phyloP scores from a whole-genome alignment of 2,113 vertebrate species.

The Tricholaema leucomelas region DNA sequence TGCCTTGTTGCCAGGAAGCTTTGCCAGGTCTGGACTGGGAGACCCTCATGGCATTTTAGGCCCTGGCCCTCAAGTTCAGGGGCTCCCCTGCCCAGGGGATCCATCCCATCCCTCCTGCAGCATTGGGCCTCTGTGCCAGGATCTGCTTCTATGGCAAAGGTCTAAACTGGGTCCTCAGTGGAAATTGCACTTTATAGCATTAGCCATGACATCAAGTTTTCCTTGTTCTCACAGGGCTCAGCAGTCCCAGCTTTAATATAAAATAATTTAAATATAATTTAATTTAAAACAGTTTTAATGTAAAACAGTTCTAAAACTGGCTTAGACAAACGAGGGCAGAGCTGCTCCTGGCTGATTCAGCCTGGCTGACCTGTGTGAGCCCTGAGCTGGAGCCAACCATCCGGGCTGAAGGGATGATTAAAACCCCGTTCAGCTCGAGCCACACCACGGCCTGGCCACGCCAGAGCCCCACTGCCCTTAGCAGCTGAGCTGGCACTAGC shows the following conservation, averaged over 20 bases:
- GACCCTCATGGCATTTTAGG: not conserved
- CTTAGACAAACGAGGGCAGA: not conserved
- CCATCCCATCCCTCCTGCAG: not conserved
- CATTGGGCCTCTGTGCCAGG: not conserved
- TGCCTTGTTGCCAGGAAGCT: not conserved
- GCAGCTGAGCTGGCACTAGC: not conserved
- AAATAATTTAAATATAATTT: conserved; percentile 42
- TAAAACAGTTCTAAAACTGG: not conserved
- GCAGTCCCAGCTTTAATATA: not conserved
- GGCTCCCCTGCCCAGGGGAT: too few species aligned
- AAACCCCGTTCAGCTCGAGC: not conserved
- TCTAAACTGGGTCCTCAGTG: not conserved
- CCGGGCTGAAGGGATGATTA: not conserved
- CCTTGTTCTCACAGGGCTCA: conserved; percentile 10
- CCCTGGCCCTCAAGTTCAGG: accelerated
- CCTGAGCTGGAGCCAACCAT: not conserved
- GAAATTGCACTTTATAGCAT: not conserved
- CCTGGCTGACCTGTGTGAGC: not conserved
- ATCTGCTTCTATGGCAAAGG: not conserved
- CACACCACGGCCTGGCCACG: too few species aligned
- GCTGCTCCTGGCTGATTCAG: not conserved
- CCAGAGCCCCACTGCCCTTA: too few species aligned
- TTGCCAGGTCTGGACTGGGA: not conserved
- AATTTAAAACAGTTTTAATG: conserved; percentile 32
- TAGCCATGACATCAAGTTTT: not conserved